Conservation (phyloP, 2,113 vertebrate species). For the Emberiza fucata region DNA sequence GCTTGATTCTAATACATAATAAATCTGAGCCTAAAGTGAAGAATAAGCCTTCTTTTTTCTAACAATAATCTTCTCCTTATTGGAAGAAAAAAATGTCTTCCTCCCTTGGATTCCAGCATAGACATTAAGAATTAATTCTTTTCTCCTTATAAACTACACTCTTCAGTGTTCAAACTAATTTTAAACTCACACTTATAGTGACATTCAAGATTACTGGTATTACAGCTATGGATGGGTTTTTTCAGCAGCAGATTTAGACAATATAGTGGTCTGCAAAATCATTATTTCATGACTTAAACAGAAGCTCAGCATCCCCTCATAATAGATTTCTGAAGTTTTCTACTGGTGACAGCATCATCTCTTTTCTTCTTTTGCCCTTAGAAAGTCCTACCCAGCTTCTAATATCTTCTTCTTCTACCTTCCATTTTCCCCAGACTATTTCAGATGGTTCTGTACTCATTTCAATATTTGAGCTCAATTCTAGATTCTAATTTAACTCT, state of each 20-base stretch:
- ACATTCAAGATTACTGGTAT: neutral
- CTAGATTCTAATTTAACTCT: neutral
- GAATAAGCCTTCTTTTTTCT: neutral
- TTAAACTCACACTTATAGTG: neutral
- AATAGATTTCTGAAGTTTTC: neutral
- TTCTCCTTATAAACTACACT: neutral
- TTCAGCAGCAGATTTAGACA: neutral
- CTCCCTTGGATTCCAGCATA: neutral
- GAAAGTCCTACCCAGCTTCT: neutral
- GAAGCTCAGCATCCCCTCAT: neutral
- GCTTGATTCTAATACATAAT: neutral
- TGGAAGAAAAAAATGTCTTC: neutral
- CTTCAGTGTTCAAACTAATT: neutral
- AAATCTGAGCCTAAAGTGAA: neutral
- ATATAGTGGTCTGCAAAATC: neutral
- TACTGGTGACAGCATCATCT: neutral
- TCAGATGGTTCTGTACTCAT: neutral
- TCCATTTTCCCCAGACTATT: neutral
- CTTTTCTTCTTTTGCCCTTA: neutral
- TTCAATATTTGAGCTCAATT: neutral
- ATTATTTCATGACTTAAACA: neutral
- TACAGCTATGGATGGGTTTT: neutral
- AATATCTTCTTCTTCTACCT: neutral
- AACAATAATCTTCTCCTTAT: neutral
- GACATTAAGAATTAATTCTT: neutral